Conservation (phyloP, 2,888 invertebrate species). For the Chymomyza amoena region DNA sequence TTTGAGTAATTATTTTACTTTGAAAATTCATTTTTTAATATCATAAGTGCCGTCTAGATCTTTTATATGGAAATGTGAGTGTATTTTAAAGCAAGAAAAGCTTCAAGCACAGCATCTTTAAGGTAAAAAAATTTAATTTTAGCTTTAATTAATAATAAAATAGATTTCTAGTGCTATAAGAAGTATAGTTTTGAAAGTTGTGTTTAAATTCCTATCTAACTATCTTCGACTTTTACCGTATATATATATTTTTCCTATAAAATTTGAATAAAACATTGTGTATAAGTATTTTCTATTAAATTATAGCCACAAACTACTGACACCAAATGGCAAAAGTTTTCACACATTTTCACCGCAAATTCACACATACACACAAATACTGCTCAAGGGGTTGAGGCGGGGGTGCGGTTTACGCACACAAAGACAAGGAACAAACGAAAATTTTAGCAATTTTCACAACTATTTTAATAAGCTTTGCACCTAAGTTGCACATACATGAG, state of each 20-base stretch:
- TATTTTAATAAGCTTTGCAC: conserved; percentile 8
- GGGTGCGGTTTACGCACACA: background rate
- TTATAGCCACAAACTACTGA: background rate
- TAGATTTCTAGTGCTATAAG: no score
- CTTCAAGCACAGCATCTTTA: no score
- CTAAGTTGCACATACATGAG: background rate
- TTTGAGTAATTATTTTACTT: no score
- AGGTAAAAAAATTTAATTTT: no score
- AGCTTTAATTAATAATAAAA: no score
- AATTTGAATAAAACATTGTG: background rate
- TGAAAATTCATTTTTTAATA: no score
- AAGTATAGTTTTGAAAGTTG: no score
- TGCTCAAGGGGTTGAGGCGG: background rate
- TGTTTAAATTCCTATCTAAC: background rate
- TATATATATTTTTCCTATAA: background rate
- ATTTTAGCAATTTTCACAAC: conserved; percentile 1
- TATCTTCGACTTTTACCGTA: background rate
- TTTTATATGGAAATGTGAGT: no score
- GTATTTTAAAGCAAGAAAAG: no score
- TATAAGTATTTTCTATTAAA: background rate
- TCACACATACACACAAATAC: background rate
- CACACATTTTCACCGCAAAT: background rate
- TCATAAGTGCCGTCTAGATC: no score
- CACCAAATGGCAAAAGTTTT: conserved; percentile 1
- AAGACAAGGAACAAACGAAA: background rate